phyloP scores from a whole-genome alignment of 2,888 invertebrate species.

The Volucella zonaria region DNA sequence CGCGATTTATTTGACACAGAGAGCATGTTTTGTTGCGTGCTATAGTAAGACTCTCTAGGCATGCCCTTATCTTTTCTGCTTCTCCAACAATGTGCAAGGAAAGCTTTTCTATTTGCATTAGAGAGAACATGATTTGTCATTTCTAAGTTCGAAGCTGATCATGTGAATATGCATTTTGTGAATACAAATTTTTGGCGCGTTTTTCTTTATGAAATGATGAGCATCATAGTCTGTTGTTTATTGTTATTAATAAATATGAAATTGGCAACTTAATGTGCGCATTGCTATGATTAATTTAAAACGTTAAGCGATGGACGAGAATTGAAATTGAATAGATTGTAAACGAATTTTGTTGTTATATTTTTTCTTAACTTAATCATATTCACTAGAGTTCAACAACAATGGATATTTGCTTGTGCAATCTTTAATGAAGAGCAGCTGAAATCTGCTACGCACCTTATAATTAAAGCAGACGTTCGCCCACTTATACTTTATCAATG shows the following conservation, averaged over 20 bases:
- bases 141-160: conserved; percentile 28
- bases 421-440: too few species aligned
- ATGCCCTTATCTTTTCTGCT: conserved; percentile 19
- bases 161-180: conserved; percentile 30
- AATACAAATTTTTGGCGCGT: conserved; percentile 40
- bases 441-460: too few species aligned
- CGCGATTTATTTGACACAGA: conserved; percentile 30
- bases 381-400: too few species aligned
- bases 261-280: background rate
- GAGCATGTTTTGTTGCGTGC: conserved; percentile 16
- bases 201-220: conserved; percentile 9
- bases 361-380: too few species aligned
- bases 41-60: background rate
- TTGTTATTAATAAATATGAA: background rate
- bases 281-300: background rate
- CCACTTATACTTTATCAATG: too few species aligned
- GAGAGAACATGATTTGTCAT: conserved; percentile 31
- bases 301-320: background rate
- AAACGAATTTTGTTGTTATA: background rate
- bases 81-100: conserved; percentile 7
- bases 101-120: conserved; percentile 29
- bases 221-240: background rate
- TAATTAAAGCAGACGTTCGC: too few species aligned
- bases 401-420: too few species aligned
- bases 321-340: background rate